Evolutionary conservation across 2,797 vertebrate genomes (phyloP).

Genomic region (Salmo trutta): DNA sequence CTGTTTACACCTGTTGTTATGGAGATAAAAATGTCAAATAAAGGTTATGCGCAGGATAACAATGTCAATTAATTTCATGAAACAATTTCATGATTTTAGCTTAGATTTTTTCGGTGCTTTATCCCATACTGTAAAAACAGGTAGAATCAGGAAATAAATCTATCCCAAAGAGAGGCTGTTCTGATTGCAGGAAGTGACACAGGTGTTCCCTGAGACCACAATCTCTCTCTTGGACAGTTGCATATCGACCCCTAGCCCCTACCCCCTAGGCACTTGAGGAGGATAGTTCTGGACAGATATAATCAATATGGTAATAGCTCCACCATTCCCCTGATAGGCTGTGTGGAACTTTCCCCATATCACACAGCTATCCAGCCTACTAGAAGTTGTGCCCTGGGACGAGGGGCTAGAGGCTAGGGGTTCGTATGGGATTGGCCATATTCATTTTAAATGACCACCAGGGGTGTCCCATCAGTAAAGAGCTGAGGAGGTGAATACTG

Average conservation of each 20-base stretch:
- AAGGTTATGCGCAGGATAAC: not conserved
- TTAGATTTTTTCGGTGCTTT: not conserved
- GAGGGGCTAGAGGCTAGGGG: no score
- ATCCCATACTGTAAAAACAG: not conserved
- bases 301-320: not conserved
- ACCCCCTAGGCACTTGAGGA: not conserved
- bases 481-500: slow-evolving; percentile 20
- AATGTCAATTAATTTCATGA: not conserved
- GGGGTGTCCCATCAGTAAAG: slow-evolving; percentile 22
- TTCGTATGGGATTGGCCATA: not conserved
- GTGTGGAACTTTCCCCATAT: not conserved
- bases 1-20: not conserved
- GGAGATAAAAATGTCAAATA: not conserved
- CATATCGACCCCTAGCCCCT: not conserved
- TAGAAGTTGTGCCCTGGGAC: not conserved
- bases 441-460: slow-evolving; percentile 23
- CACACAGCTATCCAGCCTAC: not conserved
- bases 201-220: slow-evolving; percentile 10
- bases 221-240: slow-evolving; percentile 9
- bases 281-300: not conserved
- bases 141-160: not conserved
- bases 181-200: not conserved
- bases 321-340: not conserved
- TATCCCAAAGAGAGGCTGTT: not conserved
- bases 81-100: not conserved